Base-by-base conservation (phyloP, 2,797 vertebrate species). In the Eptatretus atami region DNA sequence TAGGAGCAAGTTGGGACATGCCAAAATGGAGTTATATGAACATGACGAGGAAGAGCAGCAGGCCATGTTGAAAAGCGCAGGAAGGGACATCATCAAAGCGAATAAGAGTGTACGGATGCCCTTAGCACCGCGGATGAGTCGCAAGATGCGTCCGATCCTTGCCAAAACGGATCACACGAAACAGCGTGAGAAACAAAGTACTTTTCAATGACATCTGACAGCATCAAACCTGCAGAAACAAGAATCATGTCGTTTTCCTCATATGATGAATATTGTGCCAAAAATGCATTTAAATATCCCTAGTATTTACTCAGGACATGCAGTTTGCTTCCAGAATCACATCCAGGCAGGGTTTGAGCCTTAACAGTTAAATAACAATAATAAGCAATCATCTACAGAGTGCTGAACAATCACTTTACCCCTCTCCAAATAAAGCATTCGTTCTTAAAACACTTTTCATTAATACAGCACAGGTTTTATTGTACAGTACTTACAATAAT, bases 11-110 rank as follows among this genome's bases (percentile, higher is more conserved):
- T 80, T 85, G 64, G n/a, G 86, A 92, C 90, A 96, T 96, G 69
- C 72, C 87, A 67, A 96, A 66, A 96, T 96, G 3, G 90, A 86
- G 0, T n/a, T 86, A 96, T 73, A 96, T 96, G 68, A 96, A 96
- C 86, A 96, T 96, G 71, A 95, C 87, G 64, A 96, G 73, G 75
- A 96, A 94, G 3, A 94, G 86, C 68, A 96, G 77, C 68, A 96
- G 84, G 6, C 90, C 90, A 95, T 95, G 74, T 96, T 96, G 70
- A 96, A 96, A 75, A 96, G 70, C n/a, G 90, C 88, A 53, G 90
- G 90, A 15, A 96, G 88, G 71, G 90, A 96, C 90, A 96, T 96
- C 86, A 96, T 96, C 77, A 96, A 73, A 68, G 90, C 90, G 72
- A 96, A 96, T 65, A 95, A 74, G 69, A 96, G 79, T 0, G 90